phyloP scores from a whole-genome alignment of 2,797 vertebrate genomes.

The Oophaga sylvatica region DNA sequence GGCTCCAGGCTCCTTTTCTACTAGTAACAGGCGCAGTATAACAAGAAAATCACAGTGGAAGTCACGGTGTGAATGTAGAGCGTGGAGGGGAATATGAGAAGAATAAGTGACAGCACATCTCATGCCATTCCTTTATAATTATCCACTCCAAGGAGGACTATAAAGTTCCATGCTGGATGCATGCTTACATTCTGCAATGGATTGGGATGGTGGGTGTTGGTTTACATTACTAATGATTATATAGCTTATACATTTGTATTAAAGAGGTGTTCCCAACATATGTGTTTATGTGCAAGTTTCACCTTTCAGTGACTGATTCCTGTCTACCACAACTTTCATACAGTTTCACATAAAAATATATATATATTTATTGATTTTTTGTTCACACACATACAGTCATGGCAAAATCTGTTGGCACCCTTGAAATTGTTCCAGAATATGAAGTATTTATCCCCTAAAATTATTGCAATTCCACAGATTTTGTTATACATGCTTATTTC shows the following conservation, averaged over 20 bases:
- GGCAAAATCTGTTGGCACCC: too few species aligned
- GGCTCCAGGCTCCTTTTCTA: neutral
- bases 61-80: constrained; percentile 16
- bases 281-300: too few species aligned
- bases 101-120: neutral
- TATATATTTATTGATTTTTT: too few species aligned
- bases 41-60: constrained; percentile 18
- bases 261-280: neutral
- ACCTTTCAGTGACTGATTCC: too few species aligned
- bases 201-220: neutral
- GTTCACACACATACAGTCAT: too few species aligned
- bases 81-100: neutral
- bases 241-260: neutral
- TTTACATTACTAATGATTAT: neutral
- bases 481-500: too few species aligned
- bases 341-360: too few species aligned
- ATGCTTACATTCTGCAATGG: neutral
- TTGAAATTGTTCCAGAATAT: too few species aligned
- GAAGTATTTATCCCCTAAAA: too few species aligned
- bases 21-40: neutral
- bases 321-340: too few species aligned
- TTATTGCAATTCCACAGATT: too few species aligned
- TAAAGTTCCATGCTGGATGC: neutral
- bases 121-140: constrained; percentile 1
- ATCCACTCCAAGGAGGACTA: neutral